These are phyloP conservation scores for Epirrita christyi DNA, from an alignment of 2,888 invertebrate species.

Conservation along the genomic window DNA sequence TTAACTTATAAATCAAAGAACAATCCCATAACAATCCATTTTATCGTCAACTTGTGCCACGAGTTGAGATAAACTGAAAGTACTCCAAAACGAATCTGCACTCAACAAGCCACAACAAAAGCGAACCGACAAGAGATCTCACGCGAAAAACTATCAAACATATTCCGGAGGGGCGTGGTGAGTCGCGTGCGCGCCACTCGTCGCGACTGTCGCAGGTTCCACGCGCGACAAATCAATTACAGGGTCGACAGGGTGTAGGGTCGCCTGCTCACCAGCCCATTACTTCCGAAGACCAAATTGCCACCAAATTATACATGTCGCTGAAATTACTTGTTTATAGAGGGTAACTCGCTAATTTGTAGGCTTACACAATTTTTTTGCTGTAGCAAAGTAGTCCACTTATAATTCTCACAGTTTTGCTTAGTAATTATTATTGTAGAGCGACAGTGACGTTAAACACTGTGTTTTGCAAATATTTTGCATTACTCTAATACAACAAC, in stretches of 20 bases:
- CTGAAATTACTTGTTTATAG: slow-evolving; percentile 73
- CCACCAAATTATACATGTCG: slow-evolving; percentile 74
- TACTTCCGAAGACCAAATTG: slow-evolving; percentile 74
- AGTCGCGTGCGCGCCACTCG: slow-evolving; percentile 56
- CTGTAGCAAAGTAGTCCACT: slow-evolving; percentile 5
- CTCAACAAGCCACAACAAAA: slow-evolving; percentile 42
- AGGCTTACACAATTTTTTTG: slow-evolving; percentile 47
- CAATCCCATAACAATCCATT: neutral
- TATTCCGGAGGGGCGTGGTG: slow-evolving; percentile 52
- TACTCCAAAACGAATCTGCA: slow-evolving; percentile 22
- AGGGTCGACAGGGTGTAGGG: slow-evolving; percentile 58
- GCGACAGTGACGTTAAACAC: neutral
- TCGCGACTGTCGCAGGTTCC: slow-evolving; percentile 47
- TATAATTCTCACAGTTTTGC: slow-evolving; percentile 12
- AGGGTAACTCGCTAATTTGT: slow-evolving; percentile 71
- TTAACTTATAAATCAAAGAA: neutral
- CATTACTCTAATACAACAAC: too few species aligned
- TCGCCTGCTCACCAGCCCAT: slow-evolving; percentile 17
- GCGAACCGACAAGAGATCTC: slow-evolving; percentile 58
- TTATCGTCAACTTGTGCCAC: neutral
- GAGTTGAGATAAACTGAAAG: neutral
- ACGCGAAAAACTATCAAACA: slow-evolving; percentile 62
- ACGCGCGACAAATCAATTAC: slow-evolving; percentile 82
- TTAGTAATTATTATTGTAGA: neutral
- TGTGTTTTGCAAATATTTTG: too few species aligned